Percentiles rank a stretch among this genome's conserved stretches.
phyloP scores from a whole-genome alignment of 2,113 vertebrate species.

The Empidonax traillii region DNA sequence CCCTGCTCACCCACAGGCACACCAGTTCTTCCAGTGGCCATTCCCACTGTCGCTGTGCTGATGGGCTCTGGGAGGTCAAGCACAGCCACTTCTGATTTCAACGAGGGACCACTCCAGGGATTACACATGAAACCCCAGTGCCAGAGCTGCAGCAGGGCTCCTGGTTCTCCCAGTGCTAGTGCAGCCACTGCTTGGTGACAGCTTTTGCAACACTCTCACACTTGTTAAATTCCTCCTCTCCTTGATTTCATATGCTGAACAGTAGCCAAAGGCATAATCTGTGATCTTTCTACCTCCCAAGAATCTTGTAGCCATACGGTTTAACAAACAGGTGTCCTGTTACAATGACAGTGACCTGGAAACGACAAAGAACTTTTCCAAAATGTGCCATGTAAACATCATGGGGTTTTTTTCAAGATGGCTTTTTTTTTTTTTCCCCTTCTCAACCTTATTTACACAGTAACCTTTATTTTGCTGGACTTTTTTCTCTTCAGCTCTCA shows the following conservation, averaged over 20 bases:
- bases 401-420: background rate
- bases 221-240: background rate
- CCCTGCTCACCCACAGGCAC: background rate
- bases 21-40: background rate
- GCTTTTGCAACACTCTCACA: background rate
- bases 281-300: background rate
- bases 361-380: background rate
- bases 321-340: background rate
- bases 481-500: background rate
- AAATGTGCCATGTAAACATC: background rate
- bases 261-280: background rate
- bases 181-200: background rate
- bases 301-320: background rate
- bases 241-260: background rate
- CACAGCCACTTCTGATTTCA: background rate
- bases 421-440: accelerated
- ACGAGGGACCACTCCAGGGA: background rate
- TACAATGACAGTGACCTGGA: background rate
- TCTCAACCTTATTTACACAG: background rate
- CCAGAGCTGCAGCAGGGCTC: background rate
- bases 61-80: background rate
- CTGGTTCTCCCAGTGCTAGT: background rate
- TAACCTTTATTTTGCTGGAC: background rate
- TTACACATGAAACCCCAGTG: accelerated
- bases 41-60: background rate